A percentile compares a stretch with the other conserved stretches of the same genome.
Conservation (phyloP, 2,888 invertebrate species). For the Quadroppia sp. region DNA sequence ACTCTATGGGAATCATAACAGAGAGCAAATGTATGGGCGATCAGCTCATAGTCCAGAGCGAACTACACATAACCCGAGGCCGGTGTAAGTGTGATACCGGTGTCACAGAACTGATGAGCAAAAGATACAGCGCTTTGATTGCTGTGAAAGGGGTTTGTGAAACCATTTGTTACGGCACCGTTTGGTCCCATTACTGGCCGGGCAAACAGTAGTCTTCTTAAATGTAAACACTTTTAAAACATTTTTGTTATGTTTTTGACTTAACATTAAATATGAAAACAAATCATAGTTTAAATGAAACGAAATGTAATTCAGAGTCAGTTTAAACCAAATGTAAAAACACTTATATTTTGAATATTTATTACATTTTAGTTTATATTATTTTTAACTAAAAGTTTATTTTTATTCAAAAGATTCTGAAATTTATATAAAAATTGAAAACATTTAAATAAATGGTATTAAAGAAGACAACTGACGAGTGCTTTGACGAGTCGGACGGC, state of each 20-base stretch:
- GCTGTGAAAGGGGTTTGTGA: background rate
- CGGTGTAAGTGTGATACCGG: slow-evolving; percentile 7
- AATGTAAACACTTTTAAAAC: background rate
- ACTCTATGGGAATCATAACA: background rate
- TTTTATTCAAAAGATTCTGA: background rate
- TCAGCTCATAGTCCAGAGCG: background rate
- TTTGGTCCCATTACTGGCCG: slow-evolving; percentile 9
- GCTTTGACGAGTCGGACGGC: background rate
- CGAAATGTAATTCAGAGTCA: no score
- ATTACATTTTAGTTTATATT: background rate
- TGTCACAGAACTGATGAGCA: background rate
- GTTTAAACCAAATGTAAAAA: no score
- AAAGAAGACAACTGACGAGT: background rate
- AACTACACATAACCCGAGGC: background rate
- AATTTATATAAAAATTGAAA: background rate
- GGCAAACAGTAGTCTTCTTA: background rate
- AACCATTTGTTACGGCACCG: background rate
- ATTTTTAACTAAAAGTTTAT: background rate
- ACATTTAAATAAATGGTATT: background rate
- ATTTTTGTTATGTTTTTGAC: no score
- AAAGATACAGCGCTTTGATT: background rate
- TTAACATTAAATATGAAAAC: no score
- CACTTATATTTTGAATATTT: no score
- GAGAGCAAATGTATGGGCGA: background rate
- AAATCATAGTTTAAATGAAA: no score